These are phyloP conservation scores for Eupithecia pulchellata DNA, from an alignment of 2,888 invertebrate genomes.

Conservation along the genomic window DNA sequence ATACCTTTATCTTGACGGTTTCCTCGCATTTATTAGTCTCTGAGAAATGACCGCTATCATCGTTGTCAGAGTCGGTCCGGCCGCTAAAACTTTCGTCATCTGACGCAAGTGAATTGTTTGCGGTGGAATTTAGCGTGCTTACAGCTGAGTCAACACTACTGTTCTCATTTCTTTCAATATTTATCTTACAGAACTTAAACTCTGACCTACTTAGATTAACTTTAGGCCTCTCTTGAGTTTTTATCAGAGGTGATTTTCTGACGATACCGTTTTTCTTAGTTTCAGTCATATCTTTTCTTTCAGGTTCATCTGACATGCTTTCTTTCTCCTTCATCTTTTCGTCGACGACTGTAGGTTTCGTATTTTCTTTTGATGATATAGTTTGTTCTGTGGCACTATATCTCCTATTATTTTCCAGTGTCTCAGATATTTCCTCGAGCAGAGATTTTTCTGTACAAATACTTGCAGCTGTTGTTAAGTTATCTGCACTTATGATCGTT, in stretches of 20 bases:
- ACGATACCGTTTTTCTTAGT: slow-evolving; percentile 79
- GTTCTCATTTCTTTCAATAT: slow-evolving; percentile 67
- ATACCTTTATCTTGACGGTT: slow-evolving; percentile 82
- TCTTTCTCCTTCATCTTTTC: slow-evolving; percentile 80
- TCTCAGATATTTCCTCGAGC: slow-evolving; percentile 90
- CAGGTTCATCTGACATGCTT: slow-evolving; percentile 78
- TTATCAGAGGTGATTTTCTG: slow-evolving; percentile 87
- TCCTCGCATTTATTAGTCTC: slow-evolving; percentile 80
- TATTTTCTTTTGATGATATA: slow-evolving; percentile 64
- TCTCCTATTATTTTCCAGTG: slow-evolving; percentile 88
- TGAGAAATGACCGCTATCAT: slow-evolving; percentile 83
- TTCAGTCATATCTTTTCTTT: slow-evolving; percentile 75
- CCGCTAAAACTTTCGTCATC: slow-evolving; percentile 82
- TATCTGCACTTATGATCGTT: slow-evolving; percentile 75
- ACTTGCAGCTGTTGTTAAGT: slow-evolving; percentile 62
- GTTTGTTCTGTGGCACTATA: slow-evolving; percentile 71
- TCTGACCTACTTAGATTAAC: slow-evolving; percentile 85
- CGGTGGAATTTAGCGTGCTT: slow-evolving; percentile 85
- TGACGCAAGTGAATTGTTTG: slow-evolving; percentile 80
- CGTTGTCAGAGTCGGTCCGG: slow-evolving; percentile 86
- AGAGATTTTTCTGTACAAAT: slow-evolving; percentile 88
- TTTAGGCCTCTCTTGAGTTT: slow-evolving; percentile 88
- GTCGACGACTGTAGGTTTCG: slow-evolving; percentile 77
- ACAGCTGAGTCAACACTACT: slow-evolving; percentile 83
- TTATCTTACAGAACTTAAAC: slow-evolving; percentile 83